phyloP scores from a whole-genome alignment of 2,113 vertebrate species.

The Gavia stellata region DNA sequence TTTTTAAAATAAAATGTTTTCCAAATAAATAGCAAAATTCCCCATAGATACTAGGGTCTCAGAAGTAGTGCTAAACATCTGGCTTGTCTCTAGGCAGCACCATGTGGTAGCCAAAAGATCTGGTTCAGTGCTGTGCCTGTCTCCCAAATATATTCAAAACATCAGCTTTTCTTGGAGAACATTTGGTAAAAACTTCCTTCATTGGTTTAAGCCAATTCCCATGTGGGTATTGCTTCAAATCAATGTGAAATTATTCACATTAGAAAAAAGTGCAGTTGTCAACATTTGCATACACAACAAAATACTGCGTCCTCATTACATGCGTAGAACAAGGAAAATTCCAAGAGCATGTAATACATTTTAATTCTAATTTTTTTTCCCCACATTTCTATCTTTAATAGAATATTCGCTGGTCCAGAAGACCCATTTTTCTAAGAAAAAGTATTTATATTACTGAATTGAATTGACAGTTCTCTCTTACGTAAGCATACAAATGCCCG shows the following conservation, averaged over 20 bases:
- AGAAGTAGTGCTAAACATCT: slow-evolving; percentile 29
- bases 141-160: neutral
- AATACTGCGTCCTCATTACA: neutral
- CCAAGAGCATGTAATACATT: neutral
- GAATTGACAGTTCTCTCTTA: neutral
- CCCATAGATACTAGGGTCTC: neutral
- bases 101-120: neutral
- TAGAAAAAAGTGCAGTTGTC: neutral
- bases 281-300: neutral
- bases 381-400: neutral
- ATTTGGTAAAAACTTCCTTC: slow-evolving; percentile 5
- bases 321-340: neutral
- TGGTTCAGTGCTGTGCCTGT: neutral
- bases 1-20: neutral
- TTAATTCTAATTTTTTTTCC: neutral
- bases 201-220: neutral
- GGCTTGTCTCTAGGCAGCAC: neutral
- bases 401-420: neutral
- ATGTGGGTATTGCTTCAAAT: neutral
- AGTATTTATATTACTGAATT: neutral
- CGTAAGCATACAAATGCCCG: neutral
- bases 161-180: slow-evolving; percentile 9
- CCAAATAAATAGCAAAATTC: neutral
- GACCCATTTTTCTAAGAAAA: neutral
- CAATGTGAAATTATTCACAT: neutral